Conservation (phyloP, 2,797 vertebrate genomes). For the Decapterus maruadsi region DNA sequence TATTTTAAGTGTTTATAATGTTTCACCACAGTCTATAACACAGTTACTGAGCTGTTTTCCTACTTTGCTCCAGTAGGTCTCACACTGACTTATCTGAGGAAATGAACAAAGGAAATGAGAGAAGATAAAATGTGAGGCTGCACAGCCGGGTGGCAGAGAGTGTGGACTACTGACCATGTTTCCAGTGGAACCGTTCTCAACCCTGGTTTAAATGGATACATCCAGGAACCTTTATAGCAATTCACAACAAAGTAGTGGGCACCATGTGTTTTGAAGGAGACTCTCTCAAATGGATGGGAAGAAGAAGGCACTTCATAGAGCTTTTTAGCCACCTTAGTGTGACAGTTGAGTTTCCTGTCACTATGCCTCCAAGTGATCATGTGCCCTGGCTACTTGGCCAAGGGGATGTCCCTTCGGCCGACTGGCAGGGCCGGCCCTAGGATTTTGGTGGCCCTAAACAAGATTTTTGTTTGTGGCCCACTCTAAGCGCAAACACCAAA, state of each 20-base stretch:
- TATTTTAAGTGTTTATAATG: background rate
- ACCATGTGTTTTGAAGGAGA: background rate
- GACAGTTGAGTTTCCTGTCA: too few relatives aligned
- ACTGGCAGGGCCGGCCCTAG: too few relatives aligned
- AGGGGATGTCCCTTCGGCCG: too few relatives aligned
- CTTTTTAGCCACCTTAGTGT: too few relatives aligned
- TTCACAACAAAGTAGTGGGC: too few relatives aligned
- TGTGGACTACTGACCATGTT: background rate
- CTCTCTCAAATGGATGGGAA: background rate
- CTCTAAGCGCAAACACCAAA: too few relatives aligned
- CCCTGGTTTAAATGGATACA: background rate
- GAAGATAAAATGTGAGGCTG: slow-evolving; percentile 13
- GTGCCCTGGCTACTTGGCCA: too few relatives aligned
- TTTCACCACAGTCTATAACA: background rate
- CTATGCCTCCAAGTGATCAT: too few relatives aligned
- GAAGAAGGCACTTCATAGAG: background rate
- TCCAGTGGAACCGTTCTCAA: background rate
- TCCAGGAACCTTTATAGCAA: background rate
- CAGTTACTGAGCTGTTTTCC: background rate
- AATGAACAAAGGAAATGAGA: slow-evolving; percentile 11
- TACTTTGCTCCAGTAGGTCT: background rate
- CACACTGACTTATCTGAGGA: slow-evolving; percentile 20
- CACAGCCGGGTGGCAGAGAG: background rate
- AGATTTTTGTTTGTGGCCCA: too few relatives aligned
- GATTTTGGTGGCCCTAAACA: too few relatives aligned